Conservation (phyloP, 2,113 vertebrate species). For the Ctenodactylus gundi region DNA sequence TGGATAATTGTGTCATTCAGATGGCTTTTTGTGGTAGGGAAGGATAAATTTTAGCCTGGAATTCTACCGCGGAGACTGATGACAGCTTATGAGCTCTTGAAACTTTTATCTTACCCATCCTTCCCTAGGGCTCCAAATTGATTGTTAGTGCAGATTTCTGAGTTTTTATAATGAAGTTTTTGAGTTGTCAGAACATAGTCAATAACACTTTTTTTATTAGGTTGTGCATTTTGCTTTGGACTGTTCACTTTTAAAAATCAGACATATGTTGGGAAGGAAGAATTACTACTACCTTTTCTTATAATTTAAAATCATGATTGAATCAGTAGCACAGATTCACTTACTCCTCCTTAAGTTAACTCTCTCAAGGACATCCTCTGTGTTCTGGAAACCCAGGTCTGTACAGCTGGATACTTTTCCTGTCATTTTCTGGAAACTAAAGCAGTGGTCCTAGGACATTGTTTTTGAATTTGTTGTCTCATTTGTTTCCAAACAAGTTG, state of each 20-base stretch:
- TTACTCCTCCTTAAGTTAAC: background rate
- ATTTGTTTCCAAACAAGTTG: conserved; percentile 2
- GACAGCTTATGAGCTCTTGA: background rate
- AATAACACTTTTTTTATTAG: conserved; percentile 13
- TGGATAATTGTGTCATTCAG: background rate
- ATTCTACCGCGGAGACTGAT: background rate
- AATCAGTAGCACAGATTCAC: background rate
- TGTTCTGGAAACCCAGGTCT: conserved; percentile 28
- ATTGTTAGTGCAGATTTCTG: conserved; percentile 24
- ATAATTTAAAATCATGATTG: background rate
- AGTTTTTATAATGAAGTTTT: conserved; percentile 22
- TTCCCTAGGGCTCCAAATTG: background rate
- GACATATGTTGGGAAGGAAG: background rate
- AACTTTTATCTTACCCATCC: conserved; percentile 7
- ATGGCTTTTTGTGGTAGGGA: conserved; percentile 17
- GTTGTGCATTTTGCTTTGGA: conserved; percentile 11
- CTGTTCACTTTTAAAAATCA: background rate
- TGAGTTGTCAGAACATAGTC: background rate
- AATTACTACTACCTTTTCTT: conserved; percentile 1
- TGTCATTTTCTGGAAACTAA: background rate
- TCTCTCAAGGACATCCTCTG: background rate
- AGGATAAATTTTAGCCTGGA: background rate
- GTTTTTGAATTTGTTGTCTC: conserved; percentile 32
- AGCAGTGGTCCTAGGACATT: background rate
- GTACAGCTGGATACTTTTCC: background rate